Base-by-base conservation (phyloP, 2,888 invertebrate genomes). In the Panzeria rudis region DNA sequence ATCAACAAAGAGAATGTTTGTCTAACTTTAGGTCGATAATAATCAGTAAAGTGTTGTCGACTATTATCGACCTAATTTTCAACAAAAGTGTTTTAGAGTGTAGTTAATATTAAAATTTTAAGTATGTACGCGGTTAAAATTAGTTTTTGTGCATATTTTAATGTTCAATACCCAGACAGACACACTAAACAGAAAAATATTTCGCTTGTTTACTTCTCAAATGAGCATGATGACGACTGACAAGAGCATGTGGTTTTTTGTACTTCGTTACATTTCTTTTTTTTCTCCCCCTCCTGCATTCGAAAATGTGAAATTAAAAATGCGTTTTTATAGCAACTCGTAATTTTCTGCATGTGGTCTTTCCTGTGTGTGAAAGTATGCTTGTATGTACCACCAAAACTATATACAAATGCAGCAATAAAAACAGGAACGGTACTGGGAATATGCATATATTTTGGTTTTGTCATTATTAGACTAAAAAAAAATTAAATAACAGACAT, bases 241-340 rank as follows among this genome's bases (percentile, higher is more conserved):
- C 85, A 82, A 69, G 76, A 82, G 78, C 85, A 82, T 85, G 85
- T 75, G 85, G 85, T 82, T 82, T 75, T 52, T 44, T 76, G 13
- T 64, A 68, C 35, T 77, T 71, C 52, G 13, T 47, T 76, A 66
- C 44, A 23, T 59, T 47, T 68, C 17, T 13, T 32, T 62, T 23
- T 17, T 56, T 62, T 17, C 15, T 29, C 20, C 41, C 32, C 4
- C 0, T 20, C 38, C 11, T 47, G 47, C 38, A 29, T 56, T 71
- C 38, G 15, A 82, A 77, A 47, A 78, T 75, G 71, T 71, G 47
- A 84, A 86, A 86, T 84, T 84, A 82, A 86, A 84, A 84, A 84
- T 84, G 79, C 86, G 79, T 86, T 86, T 86, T 86, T 84, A 86
- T 82, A 84, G 78, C 71, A 82, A 84, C 76, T 82, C 82, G 84